Base-by-base conservation (phyloP, 2,888 invertebrate species). In the Leucoptera coffeella region DNA sequence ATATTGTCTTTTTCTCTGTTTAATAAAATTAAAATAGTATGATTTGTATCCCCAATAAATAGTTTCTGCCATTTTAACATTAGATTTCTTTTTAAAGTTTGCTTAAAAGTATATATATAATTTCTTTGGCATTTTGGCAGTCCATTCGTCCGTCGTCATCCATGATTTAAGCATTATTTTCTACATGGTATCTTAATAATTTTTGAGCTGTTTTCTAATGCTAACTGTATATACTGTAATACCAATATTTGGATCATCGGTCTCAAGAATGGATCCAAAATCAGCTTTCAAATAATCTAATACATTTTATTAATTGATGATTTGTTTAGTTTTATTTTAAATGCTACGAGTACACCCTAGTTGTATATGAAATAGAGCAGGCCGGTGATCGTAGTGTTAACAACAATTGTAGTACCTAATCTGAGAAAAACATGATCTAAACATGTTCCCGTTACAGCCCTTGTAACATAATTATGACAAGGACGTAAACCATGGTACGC, bases 401-500 rank as follows among this genome's bases (percentile, higher is more conserved):
- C 14, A 4, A 28, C 28, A 5, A 28, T 3, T n/a, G 24, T 20
- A 11, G 8, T 14, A 21, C 14, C 21, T 10, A 21, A 24, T 28
- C 14, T 28, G 5, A 28, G 13, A 3, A 28, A 20, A 13, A 23
- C 12, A 14, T 28, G 28, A 28, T 28, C 28, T 9, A 28, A 12
- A 14, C 28, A 28, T 10, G 28, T 21, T 8, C 7, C 14, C 8
- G 8, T 14, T 4, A 4, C 4, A 15, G 22, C 25, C n/a, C 29
- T 23, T 3, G 29, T 29, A 6, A 22, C 12, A 15, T 26, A 21
- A 9, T 8, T 22, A 14, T 29, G 29, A 4, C 22, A 3, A 3
- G 30, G 27, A 12, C 27, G 22, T 5, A 30, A 11, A 4, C 30
- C 25, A 20, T 30, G 27, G 14, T 12, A 30, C 4, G 27, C 30